Base-by-base conservation (phyloP, 2,113 vertebrate genomes). In the Nothoprocta perdicaria region DNA sequence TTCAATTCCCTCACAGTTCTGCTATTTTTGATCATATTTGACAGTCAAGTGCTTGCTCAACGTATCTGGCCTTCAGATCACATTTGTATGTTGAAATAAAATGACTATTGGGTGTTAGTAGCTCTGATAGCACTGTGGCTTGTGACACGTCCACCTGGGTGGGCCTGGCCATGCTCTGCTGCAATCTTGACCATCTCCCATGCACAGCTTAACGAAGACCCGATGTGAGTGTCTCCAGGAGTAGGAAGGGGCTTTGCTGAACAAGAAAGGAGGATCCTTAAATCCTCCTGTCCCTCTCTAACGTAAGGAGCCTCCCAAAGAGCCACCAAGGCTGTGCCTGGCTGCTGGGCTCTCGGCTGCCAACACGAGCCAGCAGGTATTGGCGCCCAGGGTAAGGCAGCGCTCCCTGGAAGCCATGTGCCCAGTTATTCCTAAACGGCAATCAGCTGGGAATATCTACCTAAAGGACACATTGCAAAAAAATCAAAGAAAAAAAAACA, bases 311-410 rank as follows among this genome's bases (percentile, higher is more conserved):
- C 50, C 24, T 52, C 6, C 50, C 24, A 26, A 27, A 26, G 52
- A 8, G 52, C 14, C 52, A 15, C 52, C 26, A 18, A 5, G 52
- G 52, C 26, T 12, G 52, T 18, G 14, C 26, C 52, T 14, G 12
- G 19, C n/a, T 35, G 58, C 17, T n/a, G n/a, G 58, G n/a, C 52
- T 53, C 52, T 33, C n/a, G 3, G 22, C 22, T 12, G 33, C 23
- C 26, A 50, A 26, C 48, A 12, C 8, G 23, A 35, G 26, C 9
- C 33, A 6, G 17, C 23, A 35, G 23, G 16, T 35, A 17, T 50
- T 16, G 22, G 85, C 95, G 95, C 95, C 94, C 86, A 94, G 95
- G 75, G 88, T 94, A 97, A 96, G 84, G 92, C 92, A 68, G 18
- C 89, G 48, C 92, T 96, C 84, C 86, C 75, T 89, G 83, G 89